A percentile compares a stretch with the other conserved stretches of the same genome.
These are phyloP conservation scores for Vannuccia rotundouncinata DNA, from an alignment of 2,888 invertebrate species.

Conservation along the genomic window DNA sequence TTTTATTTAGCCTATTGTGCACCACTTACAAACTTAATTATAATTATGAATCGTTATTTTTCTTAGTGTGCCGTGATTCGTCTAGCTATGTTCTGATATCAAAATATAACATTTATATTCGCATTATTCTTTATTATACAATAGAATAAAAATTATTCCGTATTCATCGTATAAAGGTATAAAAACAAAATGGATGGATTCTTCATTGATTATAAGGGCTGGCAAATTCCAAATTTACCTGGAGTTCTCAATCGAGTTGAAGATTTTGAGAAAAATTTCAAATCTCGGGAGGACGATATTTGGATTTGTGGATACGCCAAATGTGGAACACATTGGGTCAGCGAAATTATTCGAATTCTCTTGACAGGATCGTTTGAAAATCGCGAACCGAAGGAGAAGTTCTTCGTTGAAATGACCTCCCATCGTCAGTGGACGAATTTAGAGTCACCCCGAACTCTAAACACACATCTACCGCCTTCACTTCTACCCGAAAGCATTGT, in stretches of 20 bases:
- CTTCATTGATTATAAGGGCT: not conserved
- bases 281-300: not conserved
- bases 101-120: too few relatives aligned
- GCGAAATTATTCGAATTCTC: not conserved
- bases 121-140: too few relatives aligned
- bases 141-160: too few relatives aligned
- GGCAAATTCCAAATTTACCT: not conserved
- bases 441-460: not conserved
- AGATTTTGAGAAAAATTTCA: not conserved
- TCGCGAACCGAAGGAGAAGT: not conserved
- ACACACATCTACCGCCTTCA: not conserved
- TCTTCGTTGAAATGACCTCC: not conserved
- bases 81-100: too few relatives aligned
- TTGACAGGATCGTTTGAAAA: not conserved
- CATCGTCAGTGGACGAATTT: not conserved
- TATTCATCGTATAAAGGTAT: too few relatives aligned
- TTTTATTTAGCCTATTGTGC: too few relatives aligned
- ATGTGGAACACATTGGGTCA: conserved; percentile 9
- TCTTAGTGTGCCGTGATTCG: too few relatives aligned
- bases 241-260: not conserved
- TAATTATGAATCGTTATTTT: too few relatives aligned
- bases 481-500: not conserved
- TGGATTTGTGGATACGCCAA: conserved; percentile 3
- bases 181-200: too few relatives aligned
- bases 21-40: too few relatives aligned